A percentile compares a stretch with the other conserved stretches of the same genome.
Evolutionary conservation across 2,888 invertebrate genomes (phyloP).

Genomic region (Tachina fera): DNA sequence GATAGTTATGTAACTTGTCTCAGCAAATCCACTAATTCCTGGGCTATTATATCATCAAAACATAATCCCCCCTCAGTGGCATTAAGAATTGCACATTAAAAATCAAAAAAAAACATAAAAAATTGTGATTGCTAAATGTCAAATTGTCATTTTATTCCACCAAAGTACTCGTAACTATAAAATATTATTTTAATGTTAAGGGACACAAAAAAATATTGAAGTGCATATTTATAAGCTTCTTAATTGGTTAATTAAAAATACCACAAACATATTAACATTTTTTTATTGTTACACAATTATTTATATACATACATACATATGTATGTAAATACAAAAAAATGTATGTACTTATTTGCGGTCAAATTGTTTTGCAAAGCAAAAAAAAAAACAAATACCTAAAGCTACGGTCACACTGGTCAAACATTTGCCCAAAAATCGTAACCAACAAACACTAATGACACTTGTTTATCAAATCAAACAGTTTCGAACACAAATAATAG

Average conservation of each 20-base stretch:
- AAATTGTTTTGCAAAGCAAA: no score
- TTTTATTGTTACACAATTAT: slow-evolving; percentile 19
- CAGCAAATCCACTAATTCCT: slow-evolving; percentile 45
- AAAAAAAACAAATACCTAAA: not conserved
- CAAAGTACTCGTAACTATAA: not conserved
- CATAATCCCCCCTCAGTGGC: slow-evolving; percentile 21
- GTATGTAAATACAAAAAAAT: no score
- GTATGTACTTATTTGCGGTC: no score
- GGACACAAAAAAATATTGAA: not conserved
- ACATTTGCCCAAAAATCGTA: no score
- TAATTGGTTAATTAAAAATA: slow-evolving; percentile 12
- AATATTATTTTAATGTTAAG: not conserved
- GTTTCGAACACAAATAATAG: no score
- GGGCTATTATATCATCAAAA: slow-evolving; percentile 3
- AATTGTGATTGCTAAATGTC: not conserved
- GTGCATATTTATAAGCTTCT: not conserved
- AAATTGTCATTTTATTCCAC: not conserved
- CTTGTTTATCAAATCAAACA: no score
- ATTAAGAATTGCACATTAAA: not conserved
- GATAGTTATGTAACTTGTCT: slow-evolving; percentile 63
- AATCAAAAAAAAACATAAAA: not conserved
- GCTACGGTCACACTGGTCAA: no score
- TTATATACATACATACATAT: no score
- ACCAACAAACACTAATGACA: no score
- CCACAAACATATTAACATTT: slow-evolving; percentile 6